Base-by-base conservation (phyloP, 1,140 invertebrate species). In the Aphelinus certus region DNA sequence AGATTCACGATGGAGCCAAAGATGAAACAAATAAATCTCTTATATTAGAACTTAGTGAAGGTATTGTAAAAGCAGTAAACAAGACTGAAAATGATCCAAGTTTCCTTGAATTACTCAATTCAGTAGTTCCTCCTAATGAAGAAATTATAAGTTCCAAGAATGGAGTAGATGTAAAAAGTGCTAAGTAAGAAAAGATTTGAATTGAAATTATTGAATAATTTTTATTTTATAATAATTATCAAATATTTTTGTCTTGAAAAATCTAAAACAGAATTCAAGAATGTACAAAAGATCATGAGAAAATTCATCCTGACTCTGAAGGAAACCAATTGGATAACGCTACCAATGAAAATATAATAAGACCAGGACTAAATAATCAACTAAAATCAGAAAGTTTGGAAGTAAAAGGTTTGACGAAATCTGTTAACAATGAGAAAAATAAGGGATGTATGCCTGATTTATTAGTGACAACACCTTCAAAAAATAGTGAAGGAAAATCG, bases 51-150 rank as follows among this genome's bases (percentile, higher is more conserved):
- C 57, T 74, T 9, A 63, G 68, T 68, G 68, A 74, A 62, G 46
- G 45, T 53, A n/a, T 74, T 10, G 45, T 63, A 63, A 26, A 45
- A 68, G 72, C 58, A 7, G 10, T 63, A 56, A 62, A 68, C 68
- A 74, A 62, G 9, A 74, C 65, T 68, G 72, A 74, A 74, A 68
- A 56, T 63, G 72, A 74, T 74, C 64, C 72, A 68, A 26, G 62
- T 47, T 26, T 74, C 47, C 6, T 68, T n/a, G 45, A 68, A 4
- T 74, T 74, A 57, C 9, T 74, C 4, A 68, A 74, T 68, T 49
- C 47, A 9, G 43, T 68, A 26, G 51, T 74, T 26, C 65, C 6
- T 61, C 9, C 60, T 10, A 42, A 2, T 47, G 7, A 74, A 47
- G 51, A 74, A 68, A 47, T 5, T 45, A 10, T 57, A 26, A 68